A percentile compares a stretch with the other conserved stretches of the same genome.
phyloP scores from a whole-genome alignment of 2,113 vertebrate species.

The Oncorhynchus tshawytscha region DNA sequence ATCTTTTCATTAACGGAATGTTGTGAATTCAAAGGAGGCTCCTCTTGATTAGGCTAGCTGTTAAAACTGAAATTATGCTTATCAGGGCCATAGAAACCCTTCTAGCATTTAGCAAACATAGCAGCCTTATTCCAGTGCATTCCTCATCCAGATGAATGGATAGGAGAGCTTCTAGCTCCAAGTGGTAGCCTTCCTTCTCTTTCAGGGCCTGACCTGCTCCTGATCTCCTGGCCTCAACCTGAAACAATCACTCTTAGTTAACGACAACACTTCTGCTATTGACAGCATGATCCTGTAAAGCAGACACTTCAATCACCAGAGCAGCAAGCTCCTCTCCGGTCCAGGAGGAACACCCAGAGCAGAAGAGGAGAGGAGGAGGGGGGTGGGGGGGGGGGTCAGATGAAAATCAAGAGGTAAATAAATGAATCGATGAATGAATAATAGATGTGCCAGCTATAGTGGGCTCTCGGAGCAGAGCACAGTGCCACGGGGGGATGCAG shows the following conservation, averaged over 20 bases:
- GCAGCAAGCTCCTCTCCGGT: neutral
- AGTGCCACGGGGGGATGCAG: conserved; percentile 63
- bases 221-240: conserved; percentile 68
- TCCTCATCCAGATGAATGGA: neutral
- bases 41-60: neutral
- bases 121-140: neutral
- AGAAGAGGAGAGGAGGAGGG: conserved; percentile 24
- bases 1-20: neutral
- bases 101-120: neutral
- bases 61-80: neutral
- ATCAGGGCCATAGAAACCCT: neutral
- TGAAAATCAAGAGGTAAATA: conserved; percentile 81
- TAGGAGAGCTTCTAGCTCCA: conserved; percentile 45
- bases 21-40: neutral
- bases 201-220: conserved; percentile 65
- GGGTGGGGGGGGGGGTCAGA: conserved; percentile 57
- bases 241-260: conserved; percentile 75
- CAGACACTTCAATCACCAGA: conserved; percentile 76
- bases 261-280: conserved; percentile 75
- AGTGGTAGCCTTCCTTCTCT: conserved; percentile 54
- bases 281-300: conserved; percentile 76
- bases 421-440: conserved; percentile 83
- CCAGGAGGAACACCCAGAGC: conserved; percentile 49
- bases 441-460: conserved; percentile 74
- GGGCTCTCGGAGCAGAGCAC: conserved; percentile 67